Evolutionary conservation across 2,888 invertebrate species (phyloP), one percentile per base, ranked within the genome.

Genomic region (Tortricodes alternella): DNA sequence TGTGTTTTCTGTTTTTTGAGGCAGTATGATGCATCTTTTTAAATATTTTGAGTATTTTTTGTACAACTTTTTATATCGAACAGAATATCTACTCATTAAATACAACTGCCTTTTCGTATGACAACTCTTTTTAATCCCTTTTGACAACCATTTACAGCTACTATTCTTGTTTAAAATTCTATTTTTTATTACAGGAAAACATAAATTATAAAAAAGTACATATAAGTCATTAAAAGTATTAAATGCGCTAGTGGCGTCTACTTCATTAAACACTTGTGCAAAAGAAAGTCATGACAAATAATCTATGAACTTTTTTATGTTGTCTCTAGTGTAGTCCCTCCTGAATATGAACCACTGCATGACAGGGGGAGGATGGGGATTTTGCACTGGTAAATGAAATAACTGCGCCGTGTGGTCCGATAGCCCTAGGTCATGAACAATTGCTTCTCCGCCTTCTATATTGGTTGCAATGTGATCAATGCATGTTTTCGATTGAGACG

Each of bases 221-320:
- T 29, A 46, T 19, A 15, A 21, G 13, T 46, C 46, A 46, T 46
- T 15, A 18, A 46, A 46, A 7, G 8, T 7, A 23, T 46, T 34
- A 32, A 32, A 32, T 3, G 29, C 29, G n/a, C 11, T 1, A 0
- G 1, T 3, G 2, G 29, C 29, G 11, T 32, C 29, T 11, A 11
- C n/a, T 32, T 32, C 11, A 32, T 32, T 32, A 32, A 32, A 32
- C 2, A 32, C 29, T 11, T 32, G n/a, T n/a, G 29, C 2, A 32
- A 32, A 32, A 32, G 11, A n/a, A 1, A 32, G n/a, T 5, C 11
- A 11, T 2, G 29, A 32, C 4, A 32, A 9, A 11, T 11, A n/a
- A 32, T 32, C 11, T n/a, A 11, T 11, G n/a, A 32, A 32, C 11
- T 2, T 32, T 32, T 11, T 32, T 11, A 32, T 32, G n/a, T 32